Evolutionary conservation across 2,113 vertebrate species (phyloP).

Genomic region (Astatotilapia flaviijosephi): DNA sequence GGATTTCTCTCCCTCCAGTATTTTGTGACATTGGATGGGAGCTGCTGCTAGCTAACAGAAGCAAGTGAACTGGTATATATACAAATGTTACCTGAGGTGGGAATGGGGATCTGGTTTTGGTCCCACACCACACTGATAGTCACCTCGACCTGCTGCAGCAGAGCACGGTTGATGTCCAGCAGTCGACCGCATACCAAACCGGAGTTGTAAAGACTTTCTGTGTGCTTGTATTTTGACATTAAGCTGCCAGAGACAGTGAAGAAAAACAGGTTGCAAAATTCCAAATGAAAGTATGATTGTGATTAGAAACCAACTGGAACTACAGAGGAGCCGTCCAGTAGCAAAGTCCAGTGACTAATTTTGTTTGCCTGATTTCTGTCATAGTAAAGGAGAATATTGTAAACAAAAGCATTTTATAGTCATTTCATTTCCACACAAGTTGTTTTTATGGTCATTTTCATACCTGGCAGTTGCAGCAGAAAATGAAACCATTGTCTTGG

Average conservation of each 20-base stretch:
- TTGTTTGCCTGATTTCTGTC: background rate
- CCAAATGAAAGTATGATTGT: background rate
- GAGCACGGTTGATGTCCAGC: constrained; percentile 22
- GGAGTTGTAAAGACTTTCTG: background rate
- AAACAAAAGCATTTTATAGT: background rate
- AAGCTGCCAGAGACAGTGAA: constrained; percentile 36
- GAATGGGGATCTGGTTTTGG: constrained; percentile 22
- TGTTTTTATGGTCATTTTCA: background rate
- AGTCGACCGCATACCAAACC: constrained; percentile 53
- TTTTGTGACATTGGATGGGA: background rate
- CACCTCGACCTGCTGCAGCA: constrained; percentile 52
- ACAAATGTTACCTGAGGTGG: constrained; percentile 40
- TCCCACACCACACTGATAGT: constrained; percentile 42
- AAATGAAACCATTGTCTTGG: constrained; percentile 40
- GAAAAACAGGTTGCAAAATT: background rate
- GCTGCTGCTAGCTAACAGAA: background rate
- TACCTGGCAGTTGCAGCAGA: constrained; percentile 42
- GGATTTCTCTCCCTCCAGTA: background rate
- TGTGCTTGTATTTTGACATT: constrained; percentile 27
- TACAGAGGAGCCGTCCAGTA: background rate
- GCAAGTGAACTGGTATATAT: background rate
- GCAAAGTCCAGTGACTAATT: background rate
- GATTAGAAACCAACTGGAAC: background rate
- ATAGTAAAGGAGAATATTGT: background rate
- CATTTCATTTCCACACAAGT: background rate